phyloP scores from a whole-genome alignment of 2,113 vertebrate genomes.

The Emberiza fucata region DNA sequence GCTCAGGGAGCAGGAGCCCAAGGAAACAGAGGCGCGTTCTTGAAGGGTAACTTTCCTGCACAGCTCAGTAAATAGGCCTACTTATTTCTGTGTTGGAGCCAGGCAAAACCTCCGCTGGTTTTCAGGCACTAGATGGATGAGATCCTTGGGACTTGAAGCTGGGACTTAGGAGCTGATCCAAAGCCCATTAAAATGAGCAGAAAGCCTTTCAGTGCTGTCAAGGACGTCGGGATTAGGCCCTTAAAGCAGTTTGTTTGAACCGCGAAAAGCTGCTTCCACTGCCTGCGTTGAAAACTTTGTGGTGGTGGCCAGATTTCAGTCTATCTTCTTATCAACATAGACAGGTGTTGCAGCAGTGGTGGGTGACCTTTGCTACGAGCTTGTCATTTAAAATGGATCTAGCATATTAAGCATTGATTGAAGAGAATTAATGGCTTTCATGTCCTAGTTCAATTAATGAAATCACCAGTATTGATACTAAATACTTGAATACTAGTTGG shows the following conservation, averaged over 20 bases:
- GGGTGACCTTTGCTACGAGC: background rate
- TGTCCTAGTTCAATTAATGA: background rate
- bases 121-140: background rate
- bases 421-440: background rate
- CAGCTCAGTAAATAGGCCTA: background rate
- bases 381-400: background rate
- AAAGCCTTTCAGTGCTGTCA: background rate
- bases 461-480: background rate
- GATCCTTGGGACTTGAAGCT: background rate
- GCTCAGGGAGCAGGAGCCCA: background rate
- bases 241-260: background rate
- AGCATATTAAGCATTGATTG: background rate
- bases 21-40: background rate
- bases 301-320: background rate
- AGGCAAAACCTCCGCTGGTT: background rate
- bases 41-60: background rate
- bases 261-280: background rate
- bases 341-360: rapidly evolving
- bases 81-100: background rate
- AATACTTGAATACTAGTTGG: background rate
- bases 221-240: background rate
- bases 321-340: background rate
- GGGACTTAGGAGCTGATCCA: background rate
- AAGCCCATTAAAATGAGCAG: background rate
- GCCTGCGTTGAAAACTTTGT: background rate